These are phyloP conservation scores for Bradypus variegatus DNA, from an alignment of 2,797 vertebrate species.

Conservation along the genomic window DNA sequence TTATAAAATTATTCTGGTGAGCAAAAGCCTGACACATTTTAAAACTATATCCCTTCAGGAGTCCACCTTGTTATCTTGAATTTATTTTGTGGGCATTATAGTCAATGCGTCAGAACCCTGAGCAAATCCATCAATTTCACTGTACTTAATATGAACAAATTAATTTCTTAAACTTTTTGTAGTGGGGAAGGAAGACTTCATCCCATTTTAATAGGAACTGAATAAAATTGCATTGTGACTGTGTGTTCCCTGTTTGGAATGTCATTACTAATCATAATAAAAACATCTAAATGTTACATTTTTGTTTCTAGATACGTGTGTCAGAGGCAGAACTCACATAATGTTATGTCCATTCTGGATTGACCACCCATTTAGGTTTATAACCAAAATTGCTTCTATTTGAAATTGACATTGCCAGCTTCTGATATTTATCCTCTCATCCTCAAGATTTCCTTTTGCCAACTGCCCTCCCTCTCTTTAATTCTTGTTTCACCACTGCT, in stretches of 20 bases:
- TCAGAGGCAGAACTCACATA: not conserved
- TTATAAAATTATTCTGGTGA: not conserved
- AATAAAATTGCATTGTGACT: not conserved
- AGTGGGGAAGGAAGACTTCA: not conserved
- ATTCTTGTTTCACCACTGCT: not conserved
- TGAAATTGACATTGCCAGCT: not conserved
- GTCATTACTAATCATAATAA: not conserved
- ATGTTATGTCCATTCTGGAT: not conserved
- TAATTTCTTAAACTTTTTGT: not conserved
- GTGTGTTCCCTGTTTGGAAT: not conserved
- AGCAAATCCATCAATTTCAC: not conserved
- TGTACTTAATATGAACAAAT: not conserved
- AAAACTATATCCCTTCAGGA: not conserved
- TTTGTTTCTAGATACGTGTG: not conserved
- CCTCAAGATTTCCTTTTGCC: not conserved
- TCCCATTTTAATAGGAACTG: not conserved
- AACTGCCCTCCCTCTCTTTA: not conserved
- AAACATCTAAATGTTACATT: not conserved
- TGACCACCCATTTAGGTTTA: not conserved
- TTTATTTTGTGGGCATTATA: not conserved
- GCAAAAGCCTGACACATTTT: constrained; percentile 1
- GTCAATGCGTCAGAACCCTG: not conserved
- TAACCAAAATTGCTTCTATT: not conserved
- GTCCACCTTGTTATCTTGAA: not conserved
- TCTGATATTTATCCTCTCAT: not conserved